A percentile compares a stretch with the other conserved stretches of the same genome.
phyloP scores from a whole-genome alignment of 2,797 vertebrate species.

The Anguilla obscura region DNA sequence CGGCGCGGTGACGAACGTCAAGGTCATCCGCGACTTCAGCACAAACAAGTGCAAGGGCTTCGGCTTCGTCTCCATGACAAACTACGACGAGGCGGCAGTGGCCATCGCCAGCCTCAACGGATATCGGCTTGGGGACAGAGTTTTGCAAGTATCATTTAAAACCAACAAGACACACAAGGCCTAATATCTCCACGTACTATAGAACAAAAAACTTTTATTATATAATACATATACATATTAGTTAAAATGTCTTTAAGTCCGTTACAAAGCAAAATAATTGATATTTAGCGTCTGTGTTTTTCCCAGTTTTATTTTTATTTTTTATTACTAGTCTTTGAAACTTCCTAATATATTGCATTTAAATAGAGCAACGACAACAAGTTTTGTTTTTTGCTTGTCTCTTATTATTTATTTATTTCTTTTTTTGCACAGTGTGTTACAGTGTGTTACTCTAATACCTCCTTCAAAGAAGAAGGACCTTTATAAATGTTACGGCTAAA shows the following conservation, averaged over 20 bases:
- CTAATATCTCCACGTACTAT: conserved; percentile 85
- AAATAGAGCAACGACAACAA: conserved; percentile 80
- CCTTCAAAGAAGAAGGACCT: conserved; percentile 85
- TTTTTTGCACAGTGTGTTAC: conserved; percentile 75
- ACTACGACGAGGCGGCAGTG: conserved; percentile 98
- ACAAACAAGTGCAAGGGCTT: conserved; percentile 99
- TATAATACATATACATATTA: conserved; percentile 66
- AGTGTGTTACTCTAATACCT: conserved; percentile 76
- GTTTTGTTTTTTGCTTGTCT: conserved; percentile 48
- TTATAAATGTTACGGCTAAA: conserved; percentile 78
- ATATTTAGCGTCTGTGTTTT: conserved; percentile 88
- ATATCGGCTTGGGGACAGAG: conserved; percentile 96
- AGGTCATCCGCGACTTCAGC: conserved; percentile 98
- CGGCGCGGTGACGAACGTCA: conserved; percentile 96
- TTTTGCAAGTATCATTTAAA: conserved; percentile 99
- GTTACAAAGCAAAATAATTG: conserved; percentile 75
- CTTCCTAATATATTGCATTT: conserved; percentile 87
- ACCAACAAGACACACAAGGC: conserved; percentile 99
- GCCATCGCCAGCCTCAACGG: conserved; percentile 98
- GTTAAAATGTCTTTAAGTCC: conserved; percentile 85
- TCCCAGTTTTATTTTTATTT: conserved; percentile 51
- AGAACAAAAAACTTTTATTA: conserved; percentile 75
- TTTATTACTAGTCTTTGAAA: conserved; percentile 79
- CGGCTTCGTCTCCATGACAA: conserved; percentile 99
- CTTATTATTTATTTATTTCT: conserved; percentile 49